Evolutionary conservation across 2,797 vertebrate species (phyloP).

Genomic region (Notolabrus celidotus): DNA sequence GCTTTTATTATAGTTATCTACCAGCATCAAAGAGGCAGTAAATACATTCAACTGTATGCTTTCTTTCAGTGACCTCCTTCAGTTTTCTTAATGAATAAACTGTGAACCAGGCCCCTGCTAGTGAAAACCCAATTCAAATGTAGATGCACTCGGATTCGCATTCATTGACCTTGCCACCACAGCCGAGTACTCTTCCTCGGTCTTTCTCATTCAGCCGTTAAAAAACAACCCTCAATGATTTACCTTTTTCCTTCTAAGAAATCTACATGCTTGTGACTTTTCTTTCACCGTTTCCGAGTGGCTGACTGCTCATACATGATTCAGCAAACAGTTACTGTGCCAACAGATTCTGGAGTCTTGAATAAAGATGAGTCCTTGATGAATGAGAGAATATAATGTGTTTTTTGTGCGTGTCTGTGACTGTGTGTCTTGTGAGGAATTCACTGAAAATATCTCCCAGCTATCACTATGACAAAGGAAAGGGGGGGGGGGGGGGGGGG

Average conservation of each 20-base stretch:
- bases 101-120: not conserved
- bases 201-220: not conserved
- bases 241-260: not conserved
- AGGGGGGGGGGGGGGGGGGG: not conserved
- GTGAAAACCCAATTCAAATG: not conserved
- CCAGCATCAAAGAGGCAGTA: not conserved
- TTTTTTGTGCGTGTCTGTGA: slow-evolving; percentile 22
- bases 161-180: not conserved
- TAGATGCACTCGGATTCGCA: not conserved
- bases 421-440: slow-evolving; percentile 27
- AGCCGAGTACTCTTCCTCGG: not conserved
- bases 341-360: slow-evolving; percentile 22
- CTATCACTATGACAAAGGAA: slow-evolving; percentile 4
- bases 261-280: slow-evolving; percentile 5
- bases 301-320: slow-evolving; percentile 22
- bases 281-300: not conserved
- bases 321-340: slow-evolving; percentile 31
- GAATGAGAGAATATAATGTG: slow-evolving; percentile 24
- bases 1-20: not conserved
- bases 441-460: slow-evolving; percentile 46
- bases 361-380: slow-evolving; percentile 48
- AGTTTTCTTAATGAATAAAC: not conserved
- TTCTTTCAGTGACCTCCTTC: not conserved
- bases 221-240: not conserved
- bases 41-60: not conserved